phyloP scores from a whole-genome alignment of 2,888 invertebrate genomes.

The Leucozona laternaria region DNA sequence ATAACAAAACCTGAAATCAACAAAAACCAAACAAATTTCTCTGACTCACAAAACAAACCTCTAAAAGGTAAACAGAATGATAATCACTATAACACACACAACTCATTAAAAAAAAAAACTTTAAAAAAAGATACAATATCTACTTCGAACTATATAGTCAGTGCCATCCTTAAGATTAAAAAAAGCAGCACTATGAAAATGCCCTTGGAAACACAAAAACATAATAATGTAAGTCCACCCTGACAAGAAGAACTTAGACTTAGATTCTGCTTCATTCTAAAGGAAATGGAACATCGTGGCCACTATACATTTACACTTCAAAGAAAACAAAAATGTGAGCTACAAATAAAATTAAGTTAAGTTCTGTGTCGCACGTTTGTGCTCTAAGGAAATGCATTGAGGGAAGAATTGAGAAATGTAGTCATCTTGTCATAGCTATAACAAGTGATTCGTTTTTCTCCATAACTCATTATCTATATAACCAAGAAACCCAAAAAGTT shows the following conservation, averaged over 20 bases:
- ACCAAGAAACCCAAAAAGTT: no score
- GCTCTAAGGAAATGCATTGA: not conserved
- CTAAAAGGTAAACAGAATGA: slow-evolving; percentile 5
- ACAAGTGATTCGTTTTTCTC: no score
- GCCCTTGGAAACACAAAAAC: not conserved
- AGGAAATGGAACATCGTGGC: not conserved
- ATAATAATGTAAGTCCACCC: not conserved
- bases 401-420: no score
- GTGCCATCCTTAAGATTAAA: not conserved
- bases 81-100: not conserved
- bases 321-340: not conserved
- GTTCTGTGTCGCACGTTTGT: not conserved
- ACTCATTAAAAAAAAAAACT: slow-evolving; percentile 30
- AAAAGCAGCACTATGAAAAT: slow-evolving; percentile 4
- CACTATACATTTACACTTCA: not conserved
- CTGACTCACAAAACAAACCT: not conserved
- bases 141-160: slow-evolving; percentile 2
- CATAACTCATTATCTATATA: no score
- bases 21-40: not conserved
- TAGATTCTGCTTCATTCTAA: not conserved
- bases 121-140: slow-evolving; percentile 14
- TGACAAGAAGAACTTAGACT: not conserved
- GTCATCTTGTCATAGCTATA: no score
- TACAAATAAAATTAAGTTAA: not conserved
- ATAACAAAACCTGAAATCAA: slow-evolving; percentile 51